Evolutionary conservation across 2,888 invertebrate species (phyloP).

Genomic region (Drosophila cognata): DNA sequence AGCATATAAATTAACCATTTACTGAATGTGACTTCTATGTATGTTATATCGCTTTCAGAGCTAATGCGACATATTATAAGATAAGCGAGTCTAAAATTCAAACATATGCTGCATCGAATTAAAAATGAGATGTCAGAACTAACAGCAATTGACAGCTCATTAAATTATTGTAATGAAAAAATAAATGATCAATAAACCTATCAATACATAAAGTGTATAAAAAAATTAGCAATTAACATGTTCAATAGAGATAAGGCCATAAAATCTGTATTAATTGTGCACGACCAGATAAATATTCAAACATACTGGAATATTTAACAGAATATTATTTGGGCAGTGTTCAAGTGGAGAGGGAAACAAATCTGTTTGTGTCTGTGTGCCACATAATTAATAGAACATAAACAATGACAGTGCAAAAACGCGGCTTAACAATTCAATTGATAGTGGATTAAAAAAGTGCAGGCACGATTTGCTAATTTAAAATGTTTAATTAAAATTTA

Average conservation of each 20-base stretch:
- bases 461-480: constrained; percentile 20
- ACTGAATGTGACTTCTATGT: background rate
- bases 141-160: constrained; percentile 65
- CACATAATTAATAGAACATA: constrained; percentile 78
- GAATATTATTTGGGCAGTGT: constrained; percentile 9
- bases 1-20: background rate
- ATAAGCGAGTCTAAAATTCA: constrained; percentile 22
- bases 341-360: constrained; percentile 17
- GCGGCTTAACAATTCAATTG: constrained; percentile 45
- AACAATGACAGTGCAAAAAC: constrained; percentile 46
- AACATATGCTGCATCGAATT: constrained; percentile 40
- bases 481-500: constrained; percentile 28
- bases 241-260: constrained; percentile 71
- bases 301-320: background rate
- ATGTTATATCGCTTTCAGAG: background rate
- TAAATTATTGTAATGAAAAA: constrained; percentile 41
- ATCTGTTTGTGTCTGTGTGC: constrained; percentile 37
- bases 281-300: constrained; percentile 12
- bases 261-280: constrained; percentile 69
- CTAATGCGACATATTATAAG: background rate
- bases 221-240: constrained; percentile 69
- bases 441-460: constrained; percentile 48
- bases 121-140: constrained; percentile 57
- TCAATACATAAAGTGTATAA: constrained; percentile 5
- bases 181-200: background rate